Percentiles rank a stretch among this genome's conserved stretches.
Evolutionary conservation across 2,797 vertebrate species (phyloP).

Genomic region (Darevskia nairensis): DNA sequence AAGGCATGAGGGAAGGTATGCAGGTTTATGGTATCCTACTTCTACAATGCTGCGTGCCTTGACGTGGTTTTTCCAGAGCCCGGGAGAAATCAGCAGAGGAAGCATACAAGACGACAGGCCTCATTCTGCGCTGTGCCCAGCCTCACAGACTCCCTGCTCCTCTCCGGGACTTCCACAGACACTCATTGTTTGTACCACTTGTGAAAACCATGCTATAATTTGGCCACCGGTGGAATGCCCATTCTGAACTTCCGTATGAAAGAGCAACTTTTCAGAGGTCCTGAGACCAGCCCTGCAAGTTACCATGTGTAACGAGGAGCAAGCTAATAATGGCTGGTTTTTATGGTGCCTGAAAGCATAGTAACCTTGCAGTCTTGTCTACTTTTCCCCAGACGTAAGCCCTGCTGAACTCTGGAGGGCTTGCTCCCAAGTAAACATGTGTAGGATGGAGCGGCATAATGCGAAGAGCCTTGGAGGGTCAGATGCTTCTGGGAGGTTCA

Average conservation of each 20-base stretch:
- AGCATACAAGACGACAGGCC: background rate
- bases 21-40: background rate
- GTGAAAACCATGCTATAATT: background rate
- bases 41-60: background rate
- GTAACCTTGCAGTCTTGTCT: background rate
- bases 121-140: background rate
- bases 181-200: background rate
- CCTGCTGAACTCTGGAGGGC: background rate
- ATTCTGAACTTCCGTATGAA: background rate
- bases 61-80: too few species aligned
- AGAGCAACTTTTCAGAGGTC: background rate
- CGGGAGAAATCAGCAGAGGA: background rate
- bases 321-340: background rate
- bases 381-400: background rate
- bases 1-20: too few species aligned
- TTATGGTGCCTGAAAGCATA: background rate
- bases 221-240: background rate
- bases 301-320: background rate
- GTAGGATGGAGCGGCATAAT: background rate
- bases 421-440: background rate
- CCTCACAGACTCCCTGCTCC: background rate
- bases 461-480: background rate
- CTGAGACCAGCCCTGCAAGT: background rate
- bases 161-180: background rate
- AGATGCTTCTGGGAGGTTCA: background rate